Base-by-base conservation (phyloP, 2,113 vertebrate genomes). In the Sinosuthora webbiana region DNA sequence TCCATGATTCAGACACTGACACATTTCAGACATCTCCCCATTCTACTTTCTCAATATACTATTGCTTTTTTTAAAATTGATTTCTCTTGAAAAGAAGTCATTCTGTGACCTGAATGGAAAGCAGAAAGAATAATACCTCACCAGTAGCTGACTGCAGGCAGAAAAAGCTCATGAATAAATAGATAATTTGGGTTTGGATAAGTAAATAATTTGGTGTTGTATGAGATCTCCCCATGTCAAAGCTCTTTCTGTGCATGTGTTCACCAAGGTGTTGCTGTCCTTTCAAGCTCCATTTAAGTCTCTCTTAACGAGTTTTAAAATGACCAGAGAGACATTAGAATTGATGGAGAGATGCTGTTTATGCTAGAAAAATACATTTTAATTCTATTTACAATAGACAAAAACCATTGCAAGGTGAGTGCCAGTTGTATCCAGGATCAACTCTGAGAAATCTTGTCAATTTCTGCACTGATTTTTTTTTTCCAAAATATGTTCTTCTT, bases 351-450 rank as follows among this genome's bases (percentile, higher is more conserved):
- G 24, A 16, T 83, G 63, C 4, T 73, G 49, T 31, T 85, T 19
- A 20, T 75, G 22, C 8, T 9, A 33, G 33, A 63, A 79, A 82
- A 33, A 47, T 7, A 4, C 22, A 30, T 52, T 93, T 65, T 21
- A 60, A 5, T 41, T 84, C 19, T 64, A 6, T n/a, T 41, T 8
- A 49, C 22, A 79, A 71, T 1, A 92, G 17, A 45, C 7, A 73
- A 81, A 69, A 37, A 33, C 0, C 3, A 9, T 19, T 67, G 42
- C 2, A 2, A 45, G 5, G 44, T 42, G 31, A 49, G 3, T 53
- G 22, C 3, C 25, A 24, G 5, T 25, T 13, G 2, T 9, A 14
- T 28, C 2, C 14, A 71, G 47, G 28, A n/a, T 15, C 0, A 2
- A 30, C 25, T 73, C 37, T 21, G 25, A 64, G 31, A 86, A 86